These are phyloP conservation scores for Periophthalmus magnuspinnatus DNA, from an alignment of 2,797 vertebrate genomes.

Conservation along the genomic window DNA sequence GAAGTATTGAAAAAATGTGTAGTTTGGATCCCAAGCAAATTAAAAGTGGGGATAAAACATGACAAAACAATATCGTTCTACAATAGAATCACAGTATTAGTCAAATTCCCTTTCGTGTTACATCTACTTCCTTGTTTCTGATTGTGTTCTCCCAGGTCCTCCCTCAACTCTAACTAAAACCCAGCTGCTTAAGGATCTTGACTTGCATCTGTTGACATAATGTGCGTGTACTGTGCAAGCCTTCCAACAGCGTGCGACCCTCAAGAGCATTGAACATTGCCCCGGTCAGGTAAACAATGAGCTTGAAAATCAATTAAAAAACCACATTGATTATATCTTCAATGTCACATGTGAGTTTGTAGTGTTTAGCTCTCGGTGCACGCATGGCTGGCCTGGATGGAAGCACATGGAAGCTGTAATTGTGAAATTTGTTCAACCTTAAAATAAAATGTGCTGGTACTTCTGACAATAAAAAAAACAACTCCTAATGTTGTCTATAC, in stretches of 20 bases:
- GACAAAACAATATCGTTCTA: not conserved
- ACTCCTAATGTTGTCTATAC: too few relatives aligned
- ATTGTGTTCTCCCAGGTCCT: not conserved
- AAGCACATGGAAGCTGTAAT: not conserved
- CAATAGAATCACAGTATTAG: not conserved
- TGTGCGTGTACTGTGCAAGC: not conserved
- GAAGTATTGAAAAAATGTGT: too few relatives aligned
- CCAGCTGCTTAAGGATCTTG: not conserved
- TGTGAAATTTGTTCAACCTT: not conserved
- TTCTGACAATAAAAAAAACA: too few relatives aligned
- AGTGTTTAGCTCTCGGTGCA: not conserved
- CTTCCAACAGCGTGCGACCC: not conserved
- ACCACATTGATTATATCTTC: conserved; percentile 5
- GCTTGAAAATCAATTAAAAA: conserved; percentile 7
- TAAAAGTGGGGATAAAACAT: too few relatives aligned
- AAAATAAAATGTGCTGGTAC: too few relatives aligned
- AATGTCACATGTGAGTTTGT: not conserved
- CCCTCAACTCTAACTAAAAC: not conserved
- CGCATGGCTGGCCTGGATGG: not conserved
- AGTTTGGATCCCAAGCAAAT: too few relatives aligned
- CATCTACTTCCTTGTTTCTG: not conserved
- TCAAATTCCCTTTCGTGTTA: not conserved
- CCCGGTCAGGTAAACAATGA: conserved; percentile 2
- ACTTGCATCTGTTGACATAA: not conserved
- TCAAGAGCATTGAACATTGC: not conserved